Evolutionary conservation across 2,113 vertebrate species (phyloP), one percentile per base, ranked within the genome.

Genomic region (Nettapus auritus): DNA sequence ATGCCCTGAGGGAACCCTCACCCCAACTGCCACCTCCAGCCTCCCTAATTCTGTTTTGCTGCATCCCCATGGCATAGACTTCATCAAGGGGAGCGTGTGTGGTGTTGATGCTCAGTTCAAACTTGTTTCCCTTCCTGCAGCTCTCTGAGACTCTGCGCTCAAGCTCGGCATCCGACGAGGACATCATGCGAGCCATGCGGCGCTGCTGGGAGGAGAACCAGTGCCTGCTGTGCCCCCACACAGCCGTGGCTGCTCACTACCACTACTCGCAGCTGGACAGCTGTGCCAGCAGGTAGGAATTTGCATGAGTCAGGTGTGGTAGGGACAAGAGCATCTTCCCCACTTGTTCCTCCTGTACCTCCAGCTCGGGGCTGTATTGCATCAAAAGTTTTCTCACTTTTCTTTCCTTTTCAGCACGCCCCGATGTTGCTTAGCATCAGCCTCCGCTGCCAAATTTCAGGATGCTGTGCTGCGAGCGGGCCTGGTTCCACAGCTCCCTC

Each of bases 391-490:
- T 66, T 31, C 29, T 50, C 50, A 23, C 12, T 80, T 67, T 57
- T 59, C 38, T 84, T 87, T 38, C n/a, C 42, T 34, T 71, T 62
- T 2, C 56, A 94, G 96, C 69, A 59, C 8, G 0, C 96, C 84
- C 71, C 98, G 98, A 57, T 99, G 99, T 86, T 99, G 98, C 69
- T 88, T 99, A 23, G 99, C 99, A 19, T 98, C 99, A 2, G 99
- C 99, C 11, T 99, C 99, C 2, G 97, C 99, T 17, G 98, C 97
- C 92, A 99, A 99, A 96, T 99, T 99, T 92, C 98, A 97, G 33
- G 98, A 98, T 20, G 98, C 98, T 0, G 85, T 99, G 55, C 84
- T 97, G 82, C 98, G 20, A 77, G 99, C 99, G 0, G 97, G 98
- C 25, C 97, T 99, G 91, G 96, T 96, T 74, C 97, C 98, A 5